These are phyloP conservation scores for Napeogenes inachia DNA, from an alignment of 2,888 invertebrate genomes.

Conservation along the genomic window DNA sequence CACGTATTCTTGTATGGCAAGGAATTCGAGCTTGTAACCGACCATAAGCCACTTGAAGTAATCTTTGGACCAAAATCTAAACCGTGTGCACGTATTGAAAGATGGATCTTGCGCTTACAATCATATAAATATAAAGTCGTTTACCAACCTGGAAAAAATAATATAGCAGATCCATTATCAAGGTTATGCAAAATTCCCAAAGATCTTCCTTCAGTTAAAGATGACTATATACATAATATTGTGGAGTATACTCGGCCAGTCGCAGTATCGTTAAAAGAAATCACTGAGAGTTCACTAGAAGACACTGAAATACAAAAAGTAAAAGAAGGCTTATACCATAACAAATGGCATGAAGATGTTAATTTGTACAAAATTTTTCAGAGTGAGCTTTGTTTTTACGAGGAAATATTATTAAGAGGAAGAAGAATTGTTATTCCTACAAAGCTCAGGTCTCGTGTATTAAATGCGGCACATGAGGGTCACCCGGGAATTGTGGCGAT, in stretches of 20 bases:
- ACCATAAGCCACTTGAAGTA: slow-evolving; percentile 47
- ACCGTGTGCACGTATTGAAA: slow-evolving; percentile 39
- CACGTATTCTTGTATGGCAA: slow-evolving; percentile 35
- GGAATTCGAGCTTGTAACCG: slow-evolving; percentile 38
- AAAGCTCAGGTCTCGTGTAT: slow-evolving; percentile 21
- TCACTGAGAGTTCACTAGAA: slow-evolving; percentile 9
- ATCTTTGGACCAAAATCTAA: slow-evolving; percentile 40
- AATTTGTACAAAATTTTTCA: slow-evolving; percentile 9
- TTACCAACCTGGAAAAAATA: slow-evolving; percentile 34
- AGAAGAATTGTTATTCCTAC: slow-evolving; percentile 27
- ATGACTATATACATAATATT: slow-evolving; percentile 22
- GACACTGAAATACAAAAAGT: slow-evolving; percentile 23
- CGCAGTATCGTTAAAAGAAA: slow-evolving; percentile 19
- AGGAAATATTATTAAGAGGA: slow-evolving; percentile 24
- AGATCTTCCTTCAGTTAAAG: slow-evolving; percentile 16
- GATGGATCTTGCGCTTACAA: slow-evolving; percentile 34
- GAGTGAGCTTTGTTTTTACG: slow-evolving; percentile 21
- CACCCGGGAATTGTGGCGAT: slow-evolving; percentile 29
- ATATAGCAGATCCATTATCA: slow-evolving; percentile 39
- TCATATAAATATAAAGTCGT: slow-evolving; percentile 26
- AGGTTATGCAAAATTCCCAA: slow-evolving; percentile 5
- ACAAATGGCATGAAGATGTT: slow-evolving; percentile 21
- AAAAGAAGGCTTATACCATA: slow-evolving; percentile 19
- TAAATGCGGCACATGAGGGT: slow-evolving; percentile 24
- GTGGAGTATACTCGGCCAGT: slow-evolving; percentile 15